Evolutionary conservation across 2,797 vertebrate genomes (phyloP).

Genomic region (Brotula barbata): DNA sequence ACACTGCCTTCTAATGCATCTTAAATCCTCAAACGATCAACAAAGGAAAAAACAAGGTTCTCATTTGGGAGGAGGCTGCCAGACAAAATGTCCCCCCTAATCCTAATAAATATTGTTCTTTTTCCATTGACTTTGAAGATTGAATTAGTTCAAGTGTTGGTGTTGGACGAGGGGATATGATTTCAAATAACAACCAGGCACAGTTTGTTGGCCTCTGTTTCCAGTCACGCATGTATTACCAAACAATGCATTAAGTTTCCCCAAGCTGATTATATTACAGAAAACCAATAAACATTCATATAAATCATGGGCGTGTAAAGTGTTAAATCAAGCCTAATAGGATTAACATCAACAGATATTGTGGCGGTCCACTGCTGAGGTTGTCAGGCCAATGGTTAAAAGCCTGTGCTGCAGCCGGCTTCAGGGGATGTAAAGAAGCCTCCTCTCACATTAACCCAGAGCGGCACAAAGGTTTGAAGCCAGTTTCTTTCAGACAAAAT

Average conservation of each 20-base stretch:
- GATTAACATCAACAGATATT: constrained; percentile 89
- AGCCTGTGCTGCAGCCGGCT: constrained; percentile 72
- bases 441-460: constrained; percentile 57
- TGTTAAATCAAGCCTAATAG: constrained; percentile 89
- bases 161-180: constrained; percentile 85
- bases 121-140: constrained; percentile 86
- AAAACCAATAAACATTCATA: constrained; percentile 90
- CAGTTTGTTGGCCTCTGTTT: constrained; percentile 83
- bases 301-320: constrained; percentile 87
- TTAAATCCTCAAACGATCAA: constrained; percentile 86
- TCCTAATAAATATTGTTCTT: constrained; percentile 87
- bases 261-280: constrained; percentile 87
- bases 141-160: constrained; percentile 87
- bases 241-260: constrained; percentile 89
- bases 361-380: constrained; percentile 81
- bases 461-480: constrained; percentile 57
- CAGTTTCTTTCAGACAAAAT: constrained; percentile 66
- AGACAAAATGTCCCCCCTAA: constrained; percentile 84
- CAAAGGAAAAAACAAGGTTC: constrained; percentile 80
- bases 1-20: constrained; percentile 83
- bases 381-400: constrained; percentile 81
- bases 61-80: constrained; percentile 83
- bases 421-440: constrained; percentile 65
- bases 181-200: constrained; percentile 85
- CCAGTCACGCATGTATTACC: constrained; percentile 85